Evolutionary conservation across 2,113 vertebrate species (phyloP).

Genomic region (Alosa alosa): DNA sequence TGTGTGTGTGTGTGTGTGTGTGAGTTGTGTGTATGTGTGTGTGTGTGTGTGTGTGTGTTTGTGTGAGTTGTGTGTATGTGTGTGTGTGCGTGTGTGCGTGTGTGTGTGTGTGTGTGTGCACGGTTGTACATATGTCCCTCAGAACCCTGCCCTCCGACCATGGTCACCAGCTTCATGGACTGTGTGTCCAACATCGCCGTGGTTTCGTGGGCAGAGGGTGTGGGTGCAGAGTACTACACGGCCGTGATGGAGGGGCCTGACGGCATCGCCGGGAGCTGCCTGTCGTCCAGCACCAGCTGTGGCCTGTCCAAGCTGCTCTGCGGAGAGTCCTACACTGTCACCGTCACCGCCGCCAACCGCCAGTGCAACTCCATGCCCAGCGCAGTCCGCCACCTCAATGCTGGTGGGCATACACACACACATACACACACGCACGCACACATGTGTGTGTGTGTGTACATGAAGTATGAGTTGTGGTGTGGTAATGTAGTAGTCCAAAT

Average conservation of each 20-base stretch:
- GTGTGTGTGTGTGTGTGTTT: background rate
- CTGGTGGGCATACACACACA: conserved; percentile 58
- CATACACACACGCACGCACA: background rate
- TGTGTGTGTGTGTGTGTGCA: background rate
- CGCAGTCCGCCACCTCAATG: conserved; percentile 44
- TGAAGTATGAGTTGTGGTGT: background rate
- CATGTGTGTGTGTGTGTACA: background rate
- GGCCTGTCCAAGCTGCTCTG: conserved; percentile 62
- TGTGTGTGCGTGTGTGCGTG: background rate
- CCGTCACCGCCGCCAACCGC: conserved; percentile 58
- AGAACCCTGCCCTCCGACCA: conserved; percentile 66
- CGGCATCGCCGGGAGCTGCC: conserved; percentile 55
- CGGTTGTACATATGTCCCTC: background rate
- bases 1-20: background rate
- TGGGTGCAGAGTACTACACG: conserved; percentile 58
- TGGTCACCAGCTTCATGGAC: conserved; percentile 58
- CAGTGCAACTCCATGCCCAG: conserved; percentile 66
- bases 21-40: background rate
- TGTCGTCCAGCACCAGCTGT: conserved; percentile 60
- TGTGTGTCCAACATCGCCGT: conserved; percentile 66
- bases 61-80: background rate
- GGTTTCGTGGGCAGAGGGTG: conserved; percentile 60
- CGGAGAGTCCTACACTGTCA: conserved; percentile 63
- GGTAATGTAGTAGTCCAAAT: no score
- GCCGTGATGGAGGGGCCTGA: conserved; percentile 48